Evolutionary conservation across 2,797 vertebrate species (phyloP).

Genomic region (Parambassis ranga): DNA sequence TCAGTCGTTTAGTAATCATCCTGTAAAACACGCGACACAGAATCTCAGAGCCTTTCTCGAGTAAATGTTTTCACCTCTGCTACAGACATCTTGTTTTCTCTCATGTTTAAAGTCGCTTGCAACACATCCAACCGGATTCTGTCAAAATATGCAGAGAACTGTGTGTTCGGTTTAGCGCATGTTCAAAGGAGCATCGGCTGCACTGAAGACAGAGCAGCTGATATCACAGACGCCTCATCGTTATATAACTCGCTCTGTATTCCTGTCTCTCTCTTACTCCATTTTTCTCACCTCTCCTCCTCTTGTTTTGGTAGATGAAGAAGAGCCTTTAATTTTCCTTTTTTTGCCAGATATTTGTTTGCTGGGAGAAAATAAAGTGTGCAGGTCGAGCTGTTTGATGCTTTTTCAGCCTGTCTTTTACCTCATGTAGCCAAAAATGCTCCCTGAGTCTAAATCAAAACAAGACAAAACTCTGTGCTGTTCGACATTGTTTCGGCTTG

Average conservation of each 20-base stretch:
- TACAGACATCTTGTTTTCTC: constrained; percentile 46
- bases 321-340: constrained; percentile 39
- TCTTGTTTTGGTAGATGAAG: constrained; percentile 35
- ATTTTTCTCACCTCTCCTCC: constrained; percentile 38
- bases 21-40: no score
- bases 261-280: constrained; percentile 16
- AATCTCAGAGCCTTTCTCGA: neutral
- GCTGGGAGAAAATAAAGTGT: neutral
- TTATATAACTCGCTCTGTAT: constrained; percentile 64
- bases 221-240: constrained; percentile 59
- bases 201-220: constrained; percentile 51
- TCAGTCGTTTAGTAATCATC: no score
- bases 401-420: constrained; percentile 11
- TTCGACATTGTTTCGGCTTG: constrained; percentile 20
- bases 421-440: neutral
- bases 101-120: constrained; percentile 41
- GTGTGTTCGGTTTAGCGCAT: constrained; percentile 17
- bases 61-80: constrained; percentile 32
- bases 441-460: constrained; percentile 7
- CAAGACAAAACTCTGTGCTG: constrained; percentile 11
- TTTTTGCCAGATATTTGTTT: constrained; percentile 61
- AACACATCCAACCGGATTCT: constrained; percentile 37
- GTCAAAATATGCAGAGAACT: constrained; percentile 42
- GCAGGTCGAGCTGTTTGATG: neutral
- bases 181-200: constrained; percentile 61